Percentiles rank a stretch among this genome's conserved stretches.
These are phyloP conservation scores for Helobdella robusta DNA, from an alignment of 2,888 invertebrate genomes.

Conservation along the genomic window DNA sequence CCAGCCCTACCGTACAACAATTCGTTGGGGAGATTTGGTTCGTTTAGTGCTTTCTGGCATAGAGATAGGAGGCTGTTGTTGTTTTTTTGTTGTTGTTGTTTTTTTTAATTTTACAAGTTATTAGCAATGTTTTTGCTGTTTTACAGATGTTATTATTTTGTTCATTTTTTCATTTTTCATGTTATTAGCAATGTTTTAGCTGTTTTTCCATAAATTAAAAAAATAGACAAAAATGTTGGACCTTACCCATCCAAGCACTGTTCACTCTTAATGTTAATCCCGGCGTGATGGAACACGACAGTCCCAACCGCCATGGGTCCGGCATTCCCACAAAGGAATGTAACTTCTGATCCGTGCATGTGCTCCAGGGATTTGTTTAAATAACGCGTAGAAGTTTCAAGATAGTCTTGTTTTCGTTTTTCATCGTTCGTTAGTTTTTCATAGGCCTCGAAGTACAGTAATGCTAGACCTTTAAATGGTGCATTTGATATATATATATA, in stretches of 20 bases:
- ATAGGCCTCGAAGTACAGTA: constrained; percentile 57
- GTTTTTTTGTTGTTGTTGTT: not conserved
- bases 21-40: constrained; percentile 62
- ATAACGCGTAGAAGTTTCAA: constrained; percentile 24
- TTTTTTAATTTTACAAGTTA: too few relatives aligned
- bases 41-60: constrained; percentile 54
- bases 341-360: constrained; percentile 54
- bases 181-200: too few relatives aligned
- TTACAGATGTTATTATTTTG: too few relatives aligned
- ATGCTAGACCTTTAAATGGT: constrained; percentile 55
- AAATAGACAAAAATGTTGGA: not conserved
- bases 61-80: constrained; percentile 57
- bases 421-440: constrained; percentile 23
- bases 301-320: constrained; percentile 61
- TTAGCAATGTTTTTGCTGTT: not conserved
- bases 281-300: constrained; percentile 56
- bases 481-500: not conserved
- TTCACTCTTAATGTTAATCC: constrained; percentile 51
- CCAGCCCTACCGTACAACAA: constrained; percentile 75
- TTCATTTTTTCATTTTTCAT: too few relatives aligned
- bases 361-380: constrained; percentile 43
- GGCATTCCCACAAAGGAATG: constrained; percentile 62
- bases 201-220: not conserved
- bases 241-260: constrained; percentile 33
- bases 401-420: constrained; percentile 17